Percentiles rank a stretch among this genome's conserved stretches.
phyloP scores from a whole-genome alignment of 2,797 vertebrate species.

The Helicolenus hilgendorfi region DNA sequence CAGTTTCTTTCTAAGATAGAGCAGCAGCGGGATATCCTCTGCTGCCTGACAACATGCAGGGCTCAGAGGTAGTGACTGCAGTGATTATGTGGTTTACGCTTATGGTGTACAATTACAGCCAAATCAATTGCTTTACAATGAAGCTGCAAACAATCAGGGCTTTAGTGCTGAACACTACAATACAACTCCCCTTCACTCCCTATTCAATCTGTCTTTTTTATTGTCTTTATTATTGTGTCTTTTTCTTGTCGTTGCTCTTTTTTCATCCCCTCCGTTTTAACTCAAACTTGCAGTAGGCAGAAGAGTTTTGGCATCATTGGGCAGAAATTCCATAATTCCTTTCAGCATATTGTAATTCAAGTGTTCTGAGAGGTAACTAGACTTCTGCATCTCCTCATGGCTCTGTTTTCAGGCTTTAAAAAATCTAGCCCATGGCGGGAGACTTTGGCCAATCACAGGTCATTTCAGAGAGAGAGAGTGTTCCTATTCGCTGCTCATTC shows the following conservation, averaged over 20 bases:
- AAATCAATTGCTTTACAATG: slow-evolving; percentile 73
- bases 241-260: slow-evolving; percentile 1
- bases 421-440: no score
- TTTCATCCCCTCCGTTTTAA: neutral
- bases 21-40: slow-evolving; percentile 14
- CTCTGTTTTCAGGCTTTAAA: no score
- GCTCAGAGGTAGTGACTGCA: slow-evolving; percentile 50
- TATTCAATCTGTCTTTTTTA: slow-evolving; percentile 13
- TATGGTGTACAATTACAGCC: slow-evolving; percentile 65
- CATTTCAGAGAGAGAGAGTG: no score
- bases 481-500: no score
- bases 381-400: no score
- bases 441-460: no score
- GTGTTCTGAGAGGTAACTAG: no score
- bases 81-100: slow-evolving; percentile 74
- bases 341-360: no score
- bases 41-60: slow-evolving; percentile 35
- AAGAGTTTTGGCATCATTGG: no score
- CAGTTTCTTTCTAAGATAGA: slow-evolving; percentile 1
- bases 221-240: neutral
- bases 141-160: slow-evolving; percentile 55
- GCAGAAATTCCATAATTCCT: no score
- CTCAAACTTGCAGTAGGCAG: neutral
- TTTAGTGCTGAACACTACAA: slow-evolving; percentile 58
- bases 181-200: slow-evolving; percentile 1